Conservation (phyloP, 2,113 vertebrate species). For the Aegotheles bennettii region DNA sequence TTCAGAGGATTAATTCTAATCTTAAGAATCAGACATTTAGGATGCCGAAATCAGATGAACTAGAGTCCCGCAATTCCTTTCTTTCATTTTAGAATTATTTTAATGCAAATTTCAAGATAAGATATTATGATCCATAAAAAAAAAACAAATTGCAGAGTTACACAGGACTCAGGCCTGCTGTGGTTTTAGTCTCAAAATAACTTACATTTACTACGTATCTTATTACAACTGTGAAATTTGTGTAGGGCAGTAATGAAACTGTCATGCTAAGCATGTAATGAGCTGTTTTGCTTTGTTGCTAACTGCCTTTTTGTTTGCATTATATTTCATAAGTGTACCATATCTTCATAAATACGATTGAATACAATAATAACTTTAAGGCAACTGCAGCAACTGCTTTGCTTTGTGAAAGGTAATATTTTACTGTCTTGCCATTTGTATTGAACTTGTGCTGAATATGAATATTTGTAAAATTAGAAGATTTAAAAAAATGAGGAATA, state of each 20-base stretch:
- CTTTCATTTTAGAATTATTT: background rate
- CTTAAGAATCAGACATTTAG: background rate
- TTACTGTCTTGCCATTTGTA: background rate
- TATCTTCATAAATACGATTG: slow-evolving; percentile 68
- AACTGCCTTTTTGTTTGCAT: slow-evolving; percentile 61
- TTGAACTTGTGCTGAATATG: background rate
- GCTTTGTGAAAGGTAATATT: slow-evolving; percentile 19
- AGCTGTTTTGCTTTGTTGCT: slow-evolving; percentile 57
- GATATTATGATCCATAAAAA: slow-evolving; percentile 50
- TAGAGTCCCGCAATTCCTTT: background rate
- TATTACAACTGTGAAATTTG: slow-evolving; percentile 66
- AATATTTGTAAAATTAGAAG: background rate
- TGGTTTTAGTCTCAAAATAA: slow-evolving; percentile 61
- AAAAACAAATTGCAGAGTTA: background rate
- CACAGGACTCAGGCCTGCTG: slow-evolving; percentile 13
- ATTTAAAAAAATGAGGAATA: background rate
- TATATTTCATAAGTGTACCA: slow-evolving; percentile 41
- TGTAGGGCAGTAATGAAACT: slow-evolving; percentile 64
- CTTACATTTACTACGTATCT: slow-evolving; percentile 58
- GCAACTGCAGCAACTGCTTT: slow-evolving; percentile 18
- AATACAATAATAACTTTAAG: slow-evolving; percentile 66
- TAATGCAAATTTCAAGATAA: slow-evolving; percentile 1
- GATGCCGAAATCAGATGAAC: background rate
- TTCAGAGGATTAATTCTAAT: background rate
- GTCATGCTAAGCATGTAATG: slow-evolving; percentile 58